Base-by-base conservation (phyloP, 2,888 invertebrate genomes). In the Scaptomyza reducta region DNA sequence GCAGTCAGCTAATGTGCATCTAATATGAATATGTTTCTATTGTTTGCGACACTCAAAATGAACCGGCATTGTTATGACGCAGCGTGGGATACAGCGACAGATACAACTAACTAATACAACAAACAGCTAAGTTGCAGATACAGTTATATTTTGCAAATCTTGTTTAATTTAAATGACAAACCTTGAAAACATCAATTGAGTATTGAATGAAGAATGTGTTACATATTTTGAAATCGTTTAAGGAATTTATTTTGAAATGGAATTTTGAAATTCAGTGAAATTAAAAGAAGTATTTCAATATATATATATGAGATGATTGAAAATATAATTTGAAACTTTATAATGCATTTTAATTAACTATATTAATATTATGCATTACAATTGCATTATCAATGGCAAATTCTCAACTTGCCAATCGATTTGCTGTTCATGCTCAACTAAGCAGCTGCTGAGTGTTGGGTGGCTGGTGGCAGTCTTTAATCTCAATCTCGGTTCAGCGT, bases 1-100 rank as follows among this genome's bases (percentile, higher is more conserved):
- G 35, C 42, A 18, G 89, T 85, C 74, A 74, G 80, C 90, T 90
- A 90, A 90, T 90, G 87, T 77, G 77, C 75, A 87, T 90, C 90
- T 90, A 90, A 90, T 90, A 82, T 82, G 87, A 82, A 82, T 85
- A 85, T 87, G 71, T 74, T 63, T 66, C 86, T 85, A 63, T 85
- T 87, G 87, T 82, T 47, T 64, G 56, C 27, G 38, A 42, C 44
- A 47, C 73, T 62, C 65, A 70, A 82, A 87, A 74, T 82, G 82
- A 64, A 33, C 46, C 49, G 25, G 42, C 86, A 54, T 74, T 82
- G 77, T 80, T 61, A 13, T 22, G 29, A 22, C 18, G 45, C 45
- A 74, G 79, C 87, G 86, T 82, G 82, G 82, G 82, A 87, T 35
- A 49, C 54, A 25, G 27, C 29, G 11, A 40, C 14, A 33, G 3